Conservation (phyloP, 2,797 vertebrate genomes). For the Eutrigla gurnardus region DNA sequence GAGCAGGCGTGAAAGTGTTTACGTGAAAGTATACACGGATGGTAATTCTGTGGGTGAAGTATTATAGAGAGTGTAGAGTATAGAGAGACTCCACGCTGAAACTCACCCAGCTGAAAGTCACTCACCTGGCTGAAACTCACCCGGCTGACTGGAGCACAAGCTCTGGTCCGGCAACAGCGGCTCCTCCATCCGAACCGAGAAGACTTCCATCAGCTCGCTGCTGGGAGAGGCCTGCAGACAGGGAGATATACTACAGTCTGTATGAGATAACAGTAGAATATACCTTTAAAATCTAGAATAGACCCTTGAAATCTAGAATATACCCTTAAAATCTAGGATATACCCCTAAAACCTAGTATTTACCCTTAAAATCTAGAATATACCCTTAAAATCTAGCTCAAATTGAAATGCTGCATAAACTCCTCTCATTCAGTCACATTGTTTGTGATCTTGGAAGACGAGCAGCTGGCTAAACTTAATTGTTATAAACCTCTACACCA, state of each 20-base stretch:
- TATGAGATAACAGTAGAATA: neutral
- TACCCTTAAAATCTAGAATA: neutral
- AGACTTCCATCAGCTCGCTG: conserved; percentile 71
- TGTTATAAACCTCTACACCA: neutral
- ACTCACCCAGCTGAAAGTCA: too few relatives aligned
- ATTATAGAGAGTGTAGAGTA: too few relatives aligned
- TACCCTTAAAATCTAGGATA: neutral
- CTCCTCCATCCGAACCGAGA: conserved; percentile 45
- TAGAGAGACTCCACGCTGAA: too few relatives aligned
- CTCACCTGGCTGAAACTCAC: conserved; percentile 36
- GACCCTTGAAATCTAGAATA: neutral
- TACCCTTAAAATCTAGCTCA: neutral
- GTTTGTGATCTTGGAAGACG: neutral
- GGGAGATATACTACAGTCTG: conserved; percentile 7
- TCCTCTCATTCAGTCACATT: neutral
- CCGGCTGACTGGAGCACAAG: conserved; percentile 39
- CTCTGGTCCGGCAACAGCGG: conserved; percentile 27
- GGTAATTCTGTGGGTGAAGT: too few relatives aligned
- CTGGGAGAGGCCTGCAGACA: conserved; percentile 48
- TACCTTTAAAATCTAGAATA: too few relatives aligned
- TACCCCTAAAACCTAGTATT: too few relatives aligned
- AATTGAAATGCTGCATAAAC: neutral
- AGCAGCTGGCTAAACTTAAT: neutral
- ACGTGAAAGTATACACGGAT: too few relatives aligned
- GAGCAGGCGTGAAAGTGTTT: too few relatives aligned